Base-by-base conservation (phyloP, 2,113 vertebrate species). In the Misgurnus anguillicaudatus region DNA sequence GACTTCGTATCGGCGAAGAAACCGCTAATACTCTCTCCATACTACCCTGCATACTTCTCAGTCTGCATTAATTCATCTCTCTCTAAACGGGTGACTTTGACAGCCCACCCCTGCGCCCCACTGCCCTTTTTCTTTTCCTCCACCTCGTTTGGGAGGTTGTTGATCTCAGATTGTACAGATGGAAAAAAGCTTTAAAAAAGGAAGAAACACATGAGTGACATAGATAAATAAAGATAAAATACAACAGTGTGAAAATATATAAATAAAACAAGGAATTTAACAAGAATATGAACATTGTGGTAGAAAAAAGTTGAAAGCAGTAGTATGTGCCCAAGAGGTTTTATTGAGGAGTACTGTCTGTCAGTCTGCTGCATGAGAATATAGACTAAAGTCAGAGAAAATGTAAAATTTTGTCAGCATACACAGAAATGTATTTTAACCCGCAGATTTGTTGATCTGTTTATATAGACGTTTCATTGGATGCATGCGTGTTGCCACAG, bases 31-130 rank as follows among this genome's bases (percentile, higher is more conserved):
- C 61, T 36, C 11, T 9, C 71, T 58, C 39, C 57, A 64, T 70
- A n/a, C 58, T 78, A 36, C 71, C 58, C 57, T 71, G 16, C 77
- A 71, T 77, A 77, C 68, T 67, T 31, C 41, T 68, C 66, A 10
- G 48, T 83, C 69, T 53, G 79, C 82, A 87, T 81, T 83, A 85
- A 80, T 82, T 83, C 81, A 84, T 42, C 63, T n/a, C 39, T 53
- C 45, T 80, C 68, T 73, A 42, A 36, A 24, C 11, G 24, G 39
- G 67, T 61, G 24, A 62, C 75, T 72, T 78, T 82, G 80, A 82
- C 80, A 82, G 61, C 76, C 81, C 38, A 57, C 38, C 76, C 10
- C 53, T 58, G 16, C 1, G 19, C 48, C 31, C 47, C 16, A 11
- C 13, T 19, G 19, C 41, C 73, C 17, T 21, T 16, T 47, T 9